Conservation (phyloP, 2,113 vertebrate species). For the Microcebus lehilahytsara region DNA sequence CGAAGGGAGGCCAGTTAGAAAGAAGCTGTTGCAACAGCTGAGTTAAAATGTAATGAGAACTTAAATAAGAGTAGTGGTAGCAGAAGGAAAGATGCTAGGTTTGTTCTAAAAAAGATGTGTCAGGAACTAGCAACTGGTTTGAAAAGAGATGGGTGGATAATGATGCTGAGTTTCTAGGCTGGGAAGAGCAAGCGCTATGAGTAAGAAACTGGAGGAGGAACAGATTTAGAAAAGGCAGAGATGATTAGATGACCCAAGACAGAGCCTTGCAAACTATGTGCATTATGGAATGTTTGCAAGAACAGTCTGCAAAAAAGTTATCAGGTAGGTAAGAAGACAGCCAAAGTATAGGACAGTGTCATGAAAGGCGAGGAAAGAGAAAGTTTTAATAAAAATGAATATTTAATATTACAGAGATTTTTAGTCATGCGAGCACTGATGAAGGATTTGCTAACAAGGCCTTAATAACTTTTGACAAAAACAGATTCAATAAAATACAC, state of each 20-base stretch:
- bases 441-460: constrained; percentile 5
- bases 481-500: not conserved
- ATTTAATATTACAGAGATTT: not conserved
- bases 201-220: not conserved
- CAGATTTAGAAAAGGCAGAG: not conserved
- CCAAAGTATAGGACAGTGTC: not conserved
- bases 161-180: not conserved
- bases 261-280: not conserved
- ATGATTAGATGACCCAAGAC: not conserved
- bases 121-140: not conserved
- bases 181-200: not conserved
- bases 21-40: not conserved
- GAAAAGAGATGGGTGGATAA: not conserved
- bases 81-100: not conserved
- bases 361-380: not conserved
- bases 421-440: not conserved
- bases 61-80: not conserved
- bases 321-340: not conserved
- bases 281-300: not conserved
- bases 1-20: not conserved
- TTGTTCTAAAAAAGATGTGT: constrained; percentile 4
- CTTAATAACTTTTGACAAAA: not conserved
- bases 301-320: not conserved
- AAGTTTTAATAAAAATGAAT: not conserved
- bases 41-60: not conserved